Base-by-base conservation (phyloP, 2,113 vertebrate genomes). In the Pedionomus torquatus region DNA sequence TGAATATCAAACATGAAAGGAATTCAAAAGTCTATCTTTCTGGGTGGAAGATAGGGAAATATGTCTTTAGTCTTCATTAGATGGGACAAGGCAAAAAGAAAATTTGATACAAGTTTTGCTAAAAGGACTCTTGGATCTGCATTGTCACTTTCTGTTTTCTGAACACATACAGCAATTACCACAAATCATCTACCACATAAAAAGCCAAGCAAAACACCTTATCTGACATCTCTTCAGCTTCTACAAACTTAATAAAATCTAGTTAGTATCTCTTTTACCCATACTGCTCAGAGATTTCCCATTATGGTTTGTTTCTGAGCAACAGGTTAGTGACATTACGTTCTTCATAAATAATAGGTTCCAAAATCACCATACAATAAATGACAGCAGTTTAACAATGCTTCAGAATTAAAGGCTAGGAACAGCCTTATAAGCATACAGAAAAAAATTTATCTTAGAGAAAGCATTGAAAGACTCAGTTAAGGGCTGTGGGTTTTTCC, bases 171-270 rank as follows among this genome's bases (percentile, higher is more conserved):
- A 75, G 9, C 39, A 57, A 76, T 33, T 79, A 26, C 46, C 3
- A 0, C 35, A 90, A 71, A 60, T 30, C 21, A 77, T 37, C 48
- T 43, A 76, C 57, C 58, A 78, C 49, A 69, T 71, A 17, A 84
- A 91, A 94, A 81, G 39, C 54, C 41, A 83, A 83, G 48, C 60
- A n/a, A 81, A 94, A 79, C 82, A 85, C 63, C 15, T 65, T 76
- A 66, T 85, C 66, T 92, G 83, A 70, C 15, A 81, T 46, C 33
- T 83, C 75, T 65, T 82, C 44, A 78, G 28, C 58, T 65, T 83
- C 55, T 89, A 64, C 46, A 92, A 33, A 66, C 23, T 52, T 83
- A 11, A 52, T 31, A 64, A 79, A 69, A 72, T 91, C 31, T 76
- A 54, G 5, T 37, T 52, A 63, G 33, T 46, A 13, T 12, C 25